Evolutionary conservation across 2,888 invertebrate species (phyloP).

Genomic region (Nysson spinosus): DNA sequence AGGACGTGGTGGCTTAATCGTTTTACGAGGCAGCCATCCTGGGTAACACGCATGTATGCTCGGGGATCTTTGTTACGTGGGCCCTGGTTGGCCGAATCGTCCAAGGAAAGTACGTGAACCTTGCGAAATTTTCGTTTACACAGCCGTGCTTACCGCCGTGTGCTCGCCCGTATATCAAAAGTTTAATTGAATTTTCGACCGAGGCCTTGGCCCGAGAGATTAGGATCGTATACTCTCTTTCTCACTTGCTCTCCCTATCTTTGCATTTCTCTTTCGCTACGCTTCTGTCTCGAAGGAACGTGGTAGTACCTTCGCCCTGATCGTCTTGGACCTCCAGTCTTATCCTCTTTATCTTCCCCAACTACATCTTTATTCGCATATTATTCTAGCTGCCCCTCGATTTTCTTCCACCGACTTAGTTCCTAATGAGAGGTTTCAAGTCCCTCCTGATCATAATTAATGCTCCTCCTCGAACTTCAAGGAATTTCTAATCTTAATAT

Average conservation of each 20-base stretch:
- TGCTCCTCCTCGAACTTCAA: no score
- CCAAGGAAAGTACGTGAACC: constrained; percentile 75
- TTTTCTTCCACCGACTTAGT: constrained; percentile 13
- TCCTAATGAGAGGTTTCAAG: constrained; percentile 3
- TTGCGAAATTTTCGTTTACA: constrained; percentile 77
- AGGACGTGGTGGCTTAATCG: constrained; percentile 60
- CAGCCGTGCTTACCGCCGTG: constrained; percentile 65
- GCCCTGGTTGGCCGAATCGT: constrained; percentile 15
- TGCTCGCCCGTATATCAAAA: constrained; percentile 76
- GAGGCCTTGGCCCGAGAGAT: constrained; percentile 66
- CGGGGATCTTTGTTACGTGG: constrained; percentile 7
- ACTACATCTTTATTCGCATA: constrained; percentile 39
- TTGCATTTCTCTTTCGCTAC: constrained; percentile 6
- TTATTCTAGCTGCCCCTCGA: constrained; percentile 46
- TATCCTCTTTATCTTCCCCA: constrained; percentile 39
- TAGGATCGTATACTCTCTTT: constrained; percentile 64
- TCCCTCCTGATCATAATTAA: not conserved
- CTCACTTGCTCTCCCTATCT: constrained; percentile 17
- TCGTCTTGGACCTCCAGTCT: constrained; percentile 24
- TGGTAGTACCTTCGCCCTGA: constrained; percentile 19
- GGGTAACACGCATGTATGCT: constrained; percentile 28
- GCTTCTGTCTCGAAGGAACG: constrained; percentile 7
- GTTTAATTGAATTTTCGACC: constrained; percentile 77
- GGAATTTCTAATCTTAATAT: no score
- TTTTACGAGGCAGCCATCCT: constrained; percentile 56